Percentiles rank a stretch among this genome's conserved stretches.
Conservation (phyloP, 2,888 invertebrate species). For the Erebia ligea region DNA sequence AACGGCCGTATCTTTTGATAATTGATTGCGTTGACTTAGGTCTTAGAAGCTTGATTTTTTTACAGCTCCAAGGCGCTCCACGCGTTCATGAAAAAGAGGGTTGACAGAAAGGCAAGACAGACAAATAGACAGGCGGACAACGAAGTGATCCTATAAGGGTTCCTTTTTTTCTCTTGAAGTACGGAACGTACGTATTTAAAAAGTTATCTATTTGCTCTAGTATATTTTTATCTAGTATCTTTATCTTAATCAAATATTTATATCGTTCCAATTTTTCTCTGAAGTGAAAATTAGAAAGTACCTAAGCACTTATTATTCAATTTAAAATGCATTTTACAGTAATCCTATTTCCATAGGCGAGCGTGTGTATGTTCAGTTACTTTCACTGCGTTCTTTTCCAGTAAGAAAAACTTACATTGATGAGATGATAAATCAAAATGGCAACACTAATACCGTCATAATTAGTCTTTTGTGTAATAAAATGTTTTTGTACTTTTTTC, state of each 20-base stretch:
- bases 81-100: no score
- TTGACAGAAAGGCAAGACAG: no score
- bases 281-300: constrained; percentile 55
- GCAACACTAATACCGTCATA: constrained; percentile 12
- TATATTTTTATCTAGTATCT: background rate
- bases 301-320: constrained; percentile 49
- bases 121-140: no score
- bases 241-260: constrained; percentile 13
- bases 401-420: constrained; percentile 42
- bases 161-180: no score
- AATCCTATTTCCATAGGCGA: constrained; percentile 58
- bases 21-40: no score
- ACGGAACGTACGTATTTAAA: no score
- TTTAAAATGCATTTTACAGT: constrained; percentile 66
- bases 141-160: no score
- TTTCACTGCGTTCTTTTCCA: constrained; percentile 66
- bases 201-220: background rate
- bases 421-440: constrained; percentile 29
- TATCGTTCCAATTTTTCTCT: constrained; percentile 27
- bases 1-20: no score
- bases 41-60: no score
- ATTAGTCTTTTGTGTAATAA: constrained; percentile 4
- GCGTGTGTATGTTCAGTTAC: constrained; percentile 65
- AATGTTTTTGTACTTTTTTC: background rate
- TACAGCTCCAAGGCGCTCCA: no score